Percentiles rank a stretch among this genome's conserved stretches.
Conservation (phyloP, 2,113 vertebrate genomes). For the Pholis gunnellus region DNA sequence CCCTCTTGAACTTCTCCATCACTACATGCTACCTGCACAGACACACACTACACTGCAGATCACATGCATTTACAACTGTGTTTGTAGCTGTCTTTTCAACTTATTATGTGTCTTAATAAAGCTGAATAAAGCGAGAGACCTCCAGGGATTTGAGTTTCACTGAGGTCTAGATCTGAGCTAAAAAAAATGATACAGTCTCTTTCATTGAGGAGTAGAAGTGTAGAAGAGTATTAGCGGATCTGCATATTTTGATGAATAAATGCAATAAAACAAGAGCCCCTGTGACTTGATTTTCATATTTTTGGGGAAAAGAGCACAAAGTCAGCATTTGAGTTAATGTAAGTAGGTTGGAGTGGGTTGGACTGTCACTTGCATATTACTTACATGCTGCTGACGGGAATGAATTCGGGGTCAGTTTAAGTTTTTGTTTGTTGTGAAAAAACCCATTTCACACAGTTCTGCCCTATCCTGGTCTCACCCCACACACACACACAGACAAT, state of each 20-base stretch:
- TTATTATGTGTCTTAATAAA: neutral
- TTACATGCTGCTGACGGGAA: constrained; percentile 25
- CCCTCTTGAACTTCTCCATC: neutral
- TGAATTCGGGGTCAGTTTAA: constrained; percentile 49
- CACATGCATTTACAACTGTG: neutral
- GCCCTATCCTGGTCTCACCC: constrained; percentile 20
- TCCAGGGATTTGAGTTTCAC: neutral
- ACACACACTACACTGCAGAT: neutral
- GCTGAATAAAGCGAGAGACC: neutral
- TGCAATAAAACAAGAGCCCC: neutral
- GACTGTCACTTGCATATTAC: constrained; percentile 6
- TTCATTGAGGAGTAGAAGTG: neutral
- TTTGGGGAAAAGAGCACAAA: neutral
- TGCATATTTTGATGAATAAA: neutral
- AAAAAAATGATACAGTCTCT: neutral
- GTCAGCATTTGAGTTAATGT: constrained; percentile 3
- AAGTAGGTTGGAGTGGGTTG: constrained; percentile 3
- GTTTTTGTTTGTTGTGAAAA: constrained; percentile 57
- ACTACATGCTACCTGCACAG: neutral
- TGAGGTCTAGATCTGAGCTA: neutral
- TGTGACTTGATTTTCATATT: constrained; percentile 1
- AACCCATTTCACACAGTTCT: constrained; percentile 54
- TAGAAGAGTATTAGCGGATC: neutral
- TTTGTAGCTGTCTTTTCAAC: neutral
- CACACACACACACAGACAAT: constrained; percentile 19